Base-by-base conservation (phyloP, 2,797 vertebrate genomes). In the Etheostoma perlongum region DNA sequence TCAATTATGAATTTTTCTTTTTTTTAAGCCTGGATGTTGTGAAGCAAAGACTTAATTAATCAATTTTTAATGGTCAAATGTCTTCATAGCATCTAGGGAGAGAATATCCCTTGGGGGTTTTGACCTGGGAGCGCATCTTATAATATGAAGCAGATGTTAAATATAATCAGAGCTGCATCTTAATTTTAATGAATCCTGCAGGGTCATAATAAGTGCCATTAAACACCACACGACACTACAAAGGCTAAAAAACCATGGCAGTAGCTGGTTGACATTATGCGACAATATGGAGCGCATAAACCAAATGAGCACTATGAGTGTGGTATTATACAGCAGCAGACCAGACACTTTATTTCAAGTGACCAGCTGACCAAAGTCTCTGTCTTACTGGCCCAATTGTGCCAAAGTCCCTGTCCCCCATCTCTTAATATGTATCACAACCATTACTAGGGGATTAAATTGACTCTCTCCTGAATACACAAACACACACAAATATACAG, bases 131-230 rank as follows among this genome's bases (percentile, higher is more conserved):
- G 88, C 42, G 15, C 66, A 70, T 85, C 72, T 78, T 76, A 76
- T 88, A 88, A 86, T 85, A 81, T 65, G 84, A 87, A 89, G 73
- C 89, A 93, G 91, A 89, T 89, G 83, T 88, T 86, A 53, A 85
- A 84, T 84, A 86, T 89, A 85, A 89, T 89, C 85, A 79, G 68
- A 89, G 80, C 67, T 81, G 87, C 85, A 89, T 90, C 86, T 89
- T 88, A 83, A 89, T 88, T 91, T 90, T 85, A 85, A 86, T 86
- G 74, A 89, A 85, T 84, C 82, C 77, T 83, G 67, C 84, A 77
- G 78, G 85, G 80, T 86, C 69, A 42, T 85, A 72, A 80, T 78
- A 71, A 80, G 58, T 83, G 60, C 49, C 62, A 76, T 84, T 85
- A 82, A 85, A 84, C 72, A 87, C 62, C 63, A 72, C 60, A 69